Evolutionary conservation across 2,888 invertebrate genomes (phyloP), one percentile per base, ranked within the genome.

Genomic region (Tetragonula carbonaria): DNA sequence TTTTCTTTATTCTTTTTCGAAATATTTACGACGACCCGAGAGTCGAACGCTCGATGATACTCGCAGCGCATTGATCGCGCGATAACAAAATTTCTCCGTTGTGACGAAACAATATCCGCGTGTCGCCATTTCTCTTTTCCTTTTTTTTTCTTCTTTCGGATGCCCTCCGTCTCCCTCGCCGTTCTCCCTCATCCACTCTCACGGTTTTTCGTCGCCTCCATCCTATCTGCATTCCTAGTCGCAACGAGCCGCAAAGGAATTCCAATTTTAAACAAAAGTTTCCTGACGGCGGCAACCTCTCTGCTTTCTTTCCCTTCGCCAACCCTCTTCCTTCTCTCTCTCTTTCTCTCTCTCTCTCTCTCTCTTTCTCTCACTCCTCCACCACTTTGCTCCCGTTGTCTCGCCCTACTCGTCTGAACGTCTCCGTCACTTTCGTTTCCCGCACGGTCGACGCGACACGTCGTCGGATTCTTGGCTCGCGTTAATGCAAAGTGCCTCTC

Each of bases 221-320:
- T 89, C 91, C 92, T 89, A 93, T 93, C 92, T 93, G 93, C 92
- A 93, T 93, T 93, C 93, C 93, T 91, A 91, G 91, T 91, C 89
- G 88, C 92, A 92, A 93, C 92, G 91, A 93, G 93, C 93, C 92
- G 92, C 91, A 92, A 93, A 92, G 93, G 93, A 93, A 93, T 93
- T 93, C 92, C 93, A 93, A 93, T 93, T 93, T 93, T 92, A 92
- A 93, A 93, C 93, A 93, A 93, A 93, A 93, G 93, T 93, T 93
- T 92, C 91, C 90, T 92, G 90, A 91, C 92, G 91, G 89, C 88
- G 88, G 91, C 90, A 91, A 91, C 91, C 90, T 90, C 88, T 84
- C 80, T 80, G 82, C 82, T 81, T 82, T 83, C 81, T 84, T 79
- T 86, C 82, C 81, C 71, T 72, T 33, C 68, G 68, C 68, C 74